Evolutionary conservation across 2,888 invertebrate genomes (phyloP).

Genomic region (Timema cristinae): DNA sequence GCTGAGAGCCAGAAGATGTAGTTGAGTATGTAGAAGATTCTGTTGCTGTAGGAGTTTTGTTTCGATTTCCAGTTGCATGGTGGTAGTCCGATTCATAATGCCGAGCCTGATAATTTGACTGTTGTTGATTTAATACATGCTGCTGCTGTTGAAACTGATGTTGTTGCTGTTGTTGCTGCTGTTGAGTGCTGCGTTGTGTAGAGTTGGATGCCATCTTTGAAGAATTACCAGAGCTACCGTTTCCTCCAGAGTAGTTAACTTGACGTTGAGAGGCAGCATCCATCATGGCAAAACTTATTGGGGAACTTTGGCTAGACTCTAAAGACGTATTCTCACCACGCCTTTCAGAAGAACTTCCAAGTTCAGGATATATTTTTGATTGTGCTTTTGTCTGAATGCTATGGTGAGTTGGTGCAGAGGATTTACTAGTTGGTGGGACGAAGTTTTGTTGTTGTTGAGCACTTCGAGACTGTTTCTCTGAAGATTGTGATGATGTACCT

Average conservation of each 20-base stretch:
- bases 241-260: slow-evolving; percentile 56
- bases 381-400: slow-evolving; percentile 71
- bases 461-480: slow-evolving; percentile 37
- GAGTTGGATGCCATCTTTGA: slow-evolving; percentile 24
- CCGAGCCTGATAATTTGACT: slow-evolving; percentile 24
- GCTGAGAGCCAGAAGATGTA: slow-evolving; percentile 50
- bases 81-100: slow-evolving; percentile 28
- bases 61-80: slow-evolving; percentile 20
- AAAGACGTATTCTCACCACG: slow-evolving; percentile 42
- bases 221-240: slow-evolving; percentile 39
- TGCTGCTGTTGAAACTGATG: slow-evolving; percentile 33
- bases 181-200: slow-evolving; percentile 24
- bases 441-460: slow-evolving; percentile 47
- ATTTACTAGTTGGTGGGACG: slow-evolving; percentile 47
- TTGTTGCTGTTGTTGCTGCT: slow-evolving; percentile 26
- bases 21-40: slow-evolving; percentile 25
- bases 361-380: slow-evolving; percentile 71
- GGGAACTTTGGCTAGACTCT: slow-evolving; percentile 64
- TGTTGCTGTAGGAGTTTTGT: slow-evolving; percentile 15
- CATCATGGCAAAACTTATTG: slow-evolving; percentile 73
- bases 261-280: slow-evolving; percentile 47
- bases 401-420: slow-evolving; percentile 42
- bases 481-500: slow-evolving; percentile 37
- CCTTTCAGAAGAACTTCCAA: slow-evolving; percentile 45
- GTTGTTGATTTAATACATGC: slow-evolving; percentile 12